Evolutionary conservation across 2,888 invertebrate genomes (phyloP).

Genomic region (Tachina fera): DNA sequence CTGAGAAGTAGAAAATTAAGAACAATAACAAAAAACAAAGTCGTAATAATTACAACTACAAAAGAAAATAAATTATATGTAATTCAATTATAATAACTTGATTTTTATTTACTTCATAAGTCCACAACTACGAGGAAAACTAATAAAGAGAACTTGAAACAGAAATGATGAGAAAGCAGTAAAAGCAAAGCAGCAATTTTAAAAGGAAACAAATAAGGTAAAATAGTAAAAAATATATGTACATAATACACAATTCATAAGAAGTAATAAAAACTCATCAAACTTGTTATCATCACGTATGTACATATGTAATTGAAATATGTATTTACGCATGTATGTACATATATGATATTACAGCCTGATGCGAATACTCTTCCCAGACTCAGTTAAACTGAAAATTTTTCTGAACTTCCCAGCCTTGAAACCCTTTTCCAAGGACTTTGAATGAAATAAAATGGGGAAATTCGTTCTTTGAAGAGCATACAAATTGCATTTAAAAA

Average conservation of each 20-base stretch:
- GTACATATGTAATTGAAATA: too few species aligned
- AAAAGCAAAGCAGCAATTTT: not conserved
- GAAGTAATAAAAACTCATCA: not conserved
- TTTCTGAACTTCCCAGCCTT: too few species aligned
- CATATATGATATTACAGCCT: too few species aligned
- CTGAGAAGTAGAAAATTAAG: not conserved
- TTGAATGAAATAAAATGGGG: too few species aligned
- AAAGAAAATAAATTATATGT: constrained; percentile 7
- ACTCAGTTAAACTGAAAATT: too few species aligned
- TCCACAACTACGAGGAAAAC: constrained; percentile 30
- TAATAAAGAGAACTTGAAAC: not conserved
- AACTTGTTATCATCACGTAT: not conserved
- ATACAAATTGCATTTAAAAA: too few species aligned
- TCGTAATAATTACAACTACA: not conserved
- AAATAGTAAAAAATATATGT: too few species aligned
- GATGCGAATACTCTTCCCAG: too few species aligned
- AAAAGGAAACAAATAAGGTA: not conserved
- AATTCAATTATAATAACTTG: constrained; percentile 40
- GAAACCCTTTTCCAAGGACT: too few species aligned
- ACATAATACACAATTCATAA: not conserved
- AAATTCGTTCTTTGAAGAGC: too few species aligned
- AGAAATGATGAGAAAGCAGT: not conserved
- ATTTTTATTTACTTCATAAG: constrained; percentile 53
- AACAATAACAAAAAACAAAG: not conserved
- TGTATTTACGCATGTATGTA: too few species aligned